Percentiles rank a stretch among this genome's conserved stretches.
These are phyloP conservation scores for Sorex fumeus DNA, from an alignment of 2,113 vertebrate genomes.

Conservation along the genomic window DNA sequence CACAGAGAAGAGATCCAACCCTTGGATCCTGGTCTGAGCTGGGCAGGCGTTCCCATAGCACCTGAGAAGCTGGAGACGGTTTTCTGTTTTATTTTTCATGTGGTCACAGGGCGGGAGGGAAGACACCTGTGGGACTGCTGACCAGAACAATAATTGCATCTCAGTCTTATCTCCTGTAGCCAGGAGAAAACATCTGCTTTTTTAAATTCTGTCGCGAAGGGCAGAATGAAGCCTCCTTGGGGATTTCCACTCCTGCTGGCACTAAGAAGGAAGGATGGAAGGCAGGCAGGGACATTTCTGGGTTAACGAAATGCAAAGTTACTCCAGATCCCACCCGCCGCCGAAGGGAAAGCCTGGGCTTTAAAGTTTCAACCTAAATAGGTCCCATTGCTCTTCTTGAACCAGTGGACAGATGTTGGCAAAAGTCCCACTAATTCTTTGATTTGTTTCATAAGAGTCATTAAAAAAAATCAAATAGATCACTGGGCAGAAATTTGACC, in stretches of 20 bases:
- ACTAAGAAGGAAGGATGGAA: conserved; percentile 81
- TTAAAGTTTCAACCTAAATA: conserved; percentile 64
- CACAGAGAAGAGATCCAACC: conserved; percentile 58
- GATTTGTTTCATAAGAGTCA: conserved; percentile 82
- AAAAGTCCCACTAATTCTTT: conserved; percentile 72
- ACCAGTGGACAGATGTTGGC: conserved; percentile 62
- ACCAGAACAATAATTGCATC: conserved; percentile 85
- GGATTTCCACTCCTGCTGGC: conserved; percentile 79
- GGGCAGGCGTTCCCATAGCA: conserved; percentile 53
- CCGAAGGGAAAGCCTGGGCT: conserved; percentile 13
- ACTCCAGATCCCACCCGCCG: conserved; percentile 75
- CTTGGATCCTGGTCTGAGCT: conserved; percentile 66
- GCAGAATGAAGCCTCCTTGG: conserved; percentile 83
- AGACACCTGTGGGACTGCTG: conserved; percentile 83
- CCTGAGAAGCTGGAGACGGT: neutral
- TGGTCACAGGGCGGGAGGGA: conserved; percentile 75
- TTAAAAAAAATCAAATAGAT: conserved; percentile 77
- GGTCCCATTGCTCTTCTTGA: conserved; percentile 62
- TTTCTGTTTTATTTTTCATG: conserved; percentile 74
- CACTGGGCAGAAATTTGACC: conserved; percentile 77
- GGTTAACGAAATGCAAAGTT: conserved; percentile 82
- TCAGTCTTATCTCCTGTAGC: conserved; percentile 84
- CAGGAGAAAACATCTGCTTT: conserved; percentile 87
- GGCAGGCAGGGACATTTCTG: conserved; percentile 81
- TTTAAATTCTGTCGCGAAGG: conserved; percentile 82